Base-by-base conservation (phyloP, 2,797 vertebrate species). In the Hephaestus fuliginosus region DNA sequence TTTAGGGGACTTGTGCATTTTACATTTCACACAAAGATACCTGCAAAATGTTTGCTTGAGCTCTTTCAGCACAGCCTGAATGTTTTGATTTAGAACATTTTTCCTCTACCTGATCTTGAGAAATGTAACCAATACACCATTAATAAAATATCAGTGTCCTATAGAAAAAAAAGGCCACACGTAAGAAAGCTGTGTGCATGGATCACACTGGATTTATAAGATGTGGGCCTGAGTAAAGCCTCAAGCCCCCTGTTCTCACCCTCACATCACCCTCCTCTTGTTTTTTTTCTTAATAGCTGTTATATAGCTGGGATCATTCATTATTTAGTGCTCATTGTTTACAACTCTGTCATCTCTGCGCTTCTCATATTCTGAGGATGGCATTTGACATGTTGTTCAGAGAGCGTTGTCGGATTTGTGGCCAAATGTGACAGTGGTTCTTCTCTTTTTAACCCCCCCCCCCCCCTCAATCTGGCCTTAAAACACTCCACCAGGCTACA, bases 241-340 rank as follows among this genome's bases (percentile, higher is more conserved):
- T 36, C 4, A 79, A 57, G 44, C 52, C 17, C 48, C 78, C 82
- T 87, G 25, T 84, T 86, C 81, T 86, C 76, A 77, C 72, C 53
- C 44, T 74, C 67, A 60, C 52, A 25, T 71, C 53, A 28, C 20
- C 44, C 36, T 25, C 25, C 25, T 25, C 25, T 25, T 25, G 25
- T 8, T 30, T 33, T 43, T 14, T 43, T 36, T 48, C 43, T 77
- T 76, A 79, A 82, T 86, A 84, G 62, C 67, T 64, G 18, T 43
- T 63, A 36, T 41, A 85, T 57, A 25, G 70, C 67, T 14, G n/a
- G 7, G 53, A 2, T 0, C 74, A 84, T 93, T 82, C 33, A 92
- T 93, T 74, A 94, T 94, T 93, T 18, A 95, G 46, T 6, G 15
- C 13, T 52, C 77, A 88, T 82, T 91, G 88, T 94, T 90, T 86